Base-by-base conservation (phyloP, 2,888 invertebrate species). In the Hypena proboscidalis region DNA sequence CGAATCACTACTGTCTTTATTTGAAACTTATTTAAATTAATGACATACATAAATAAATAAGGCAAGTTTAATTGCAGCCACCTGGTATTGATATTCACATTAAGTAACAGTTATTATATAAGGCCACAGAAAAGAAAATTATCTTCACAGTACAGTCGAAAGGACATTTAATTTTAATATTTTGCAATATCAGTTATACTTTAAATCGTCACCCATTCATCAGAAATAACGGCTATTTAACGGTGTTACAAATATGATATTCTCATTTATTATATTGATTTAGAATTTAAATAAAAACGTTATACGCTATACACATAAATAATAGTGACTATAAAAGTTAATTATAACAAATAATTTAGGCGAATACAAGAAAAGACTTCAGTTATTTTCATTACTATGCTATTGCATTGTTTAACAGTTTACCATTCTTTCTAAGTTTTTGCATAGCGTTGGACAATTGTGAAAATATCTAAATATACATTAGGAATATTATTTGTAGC, bases 261-360 rank as follows among this genome's bases (percentile, higher is more conserved):
- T 49, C 9, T 46, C 32, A 44, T 42, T 54, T 35, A 35, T 34
- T 50, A 54, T 45, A 52, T 48, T 39, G 50, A 53, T 57, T 54
- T 54, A 44, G 48, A 45, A 58, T 64, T 59, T 56, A 74, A 69
- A 68, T 55, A 65, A 57, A 74, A 58, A 77, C 78, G 74, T 76
- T 70, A 69, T 47, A 79, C 79, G 73, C 69, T 77, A 73, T 69
- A 70, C 42, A 56, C 52, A 66, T 73, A 77, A 74, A 72, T 74
- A 73, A 71, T 74, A 75, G 57, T 72, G 72, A 73, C 73, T 75
- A 70, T 58, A 62, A 68, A 56, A 57, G 41, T 48, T 47, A 55
- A 57, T 61, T 54, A 45, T 64, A 66, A 70, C 57, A 66, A 63
- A 74, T 72, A 72, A 66, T 65, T 75, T 69, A 69, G 67, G 52